A percentile compares a stretch with the other conserved stretches of the same genome.
Evolutionary conservation across 2,797 vertebrate species (phyloP).

Genomic region (Scyliorhinus canicula): DNA sequence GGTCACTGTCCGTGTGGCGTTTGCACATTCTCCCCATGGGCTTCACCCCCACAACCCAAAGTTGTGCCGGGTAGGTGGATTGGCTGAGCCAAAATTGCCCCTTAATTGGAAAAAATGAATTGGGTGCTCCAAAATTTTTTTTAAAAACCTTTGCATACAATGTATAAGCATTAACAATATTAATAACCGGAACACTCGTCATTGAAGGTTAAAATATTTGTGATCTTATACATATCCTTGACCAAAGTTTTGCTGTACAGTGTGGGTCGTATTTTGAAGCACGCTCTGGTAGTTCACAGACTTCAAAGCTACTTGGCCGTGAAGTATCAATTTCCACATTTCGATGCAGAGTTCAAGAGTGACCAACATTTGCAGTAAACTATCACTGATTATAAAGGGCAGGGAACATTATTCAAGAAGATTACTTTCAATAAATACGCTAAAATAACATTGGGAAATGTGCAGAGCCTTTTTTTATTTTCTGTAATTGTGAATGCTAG

Average conservation of each 20-base stretch:
- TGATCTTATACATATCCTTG: background rate
- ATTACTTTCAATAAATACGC: constrained; percentile 27
- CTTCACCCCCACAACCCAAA: too few relatives aligned
- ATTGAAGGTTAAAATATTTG: background rate
- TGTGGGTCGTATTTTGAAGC: constrained; percentile 11
- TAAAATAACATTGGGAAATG: constrained; percentile 17
- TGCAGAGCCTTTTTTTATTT: constrained; percentile 4
- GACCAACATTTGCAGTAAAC: constrained; percentile 5
- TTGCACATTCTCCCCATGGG: too few relatives aligned
- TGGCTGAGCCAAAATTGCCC: too few relatives aligned
- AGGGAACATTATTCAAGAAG: constrained; percentile 14
- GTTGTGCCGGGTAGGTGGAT: too few relatives aligned
- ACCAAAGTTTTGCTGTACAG: constrained; percentile 17
- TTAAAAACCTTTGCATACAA: background rate
- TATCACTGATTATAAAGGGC: constrained; percentile 14
- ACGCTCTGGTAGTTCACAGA: background rate
- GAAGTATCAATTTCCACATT: constrained; percentile 30
- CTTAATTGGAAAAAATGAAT: too few relatives aligned
- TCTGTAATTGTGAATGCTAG: constrained; percentile 7
- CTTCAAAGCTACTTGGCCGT: constrained; percentile 4
- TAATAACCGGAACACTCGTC: too few relatives aligned
- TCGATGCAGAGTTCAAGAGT: background rate
- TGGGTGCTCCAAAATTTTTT: too few relatives aligned
- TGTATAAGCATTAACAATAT: background rate
- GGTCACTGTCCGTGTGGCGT: too few relatives aligned